These are phyloP conservation scores for Rhynchomys soricoides DNA, from an alignment of 2,113 vertebrate species.

Conservation along the genomic window DNA sequence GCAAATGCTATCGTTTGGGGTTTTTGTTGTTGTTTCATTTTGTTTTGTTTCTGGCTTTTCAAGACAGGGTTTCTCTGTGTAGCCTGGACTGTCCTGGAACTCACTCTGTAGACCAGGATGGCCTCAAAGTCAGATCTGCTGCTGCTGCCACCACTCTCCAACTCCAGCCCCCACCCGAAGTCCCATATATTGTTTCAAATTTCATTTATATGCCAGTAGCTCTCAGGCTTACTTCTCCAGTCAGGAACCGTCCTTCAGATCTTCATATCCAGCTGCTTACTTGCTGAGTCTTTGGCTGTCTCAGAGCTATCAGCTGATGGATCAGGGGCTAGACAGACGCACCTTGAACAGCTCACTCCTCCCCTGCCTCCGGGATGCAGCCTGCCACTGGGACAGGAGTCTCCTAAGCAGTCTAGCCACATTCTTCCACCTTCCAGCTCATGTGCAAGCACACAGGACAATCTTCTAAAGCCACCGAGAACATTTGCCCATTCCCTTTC, in stretches of 20 bases:
- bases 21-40: not conserved
- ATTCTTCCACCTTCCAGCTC: not conserved
- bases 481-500: not conserved
- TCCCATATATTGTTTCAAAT: not conserved
- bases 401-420: not conserved
- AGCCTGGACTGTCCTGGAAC: not conserved
- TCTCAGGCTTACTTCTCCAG: not conserved
- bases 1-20: not conserved
- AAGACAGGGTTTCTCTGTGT: not conserved
- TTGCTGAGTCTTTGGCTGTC: not conserved
- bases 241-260: not conserved
- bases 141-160: not conserved
- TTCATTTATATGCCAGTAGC: not conserved
- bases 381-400: not conserved
- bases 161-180: too few relatives aligned
- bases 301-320: not conserved
- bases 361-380: not conserved
- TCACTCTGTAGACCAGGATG: not conserved
- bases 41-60: not conserved
- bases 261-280: not conserved
- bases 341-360: not conserved
- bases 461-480: conserved; percentile 18
- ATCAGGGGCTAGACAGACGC: not conserved
- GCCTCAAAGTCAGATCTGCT: not conserved
- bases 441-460: not conserved